phyloP scores from a whole-genome alignment of 2,113 vertebrate genomes.

The Varanus komodoensis region DNA sequence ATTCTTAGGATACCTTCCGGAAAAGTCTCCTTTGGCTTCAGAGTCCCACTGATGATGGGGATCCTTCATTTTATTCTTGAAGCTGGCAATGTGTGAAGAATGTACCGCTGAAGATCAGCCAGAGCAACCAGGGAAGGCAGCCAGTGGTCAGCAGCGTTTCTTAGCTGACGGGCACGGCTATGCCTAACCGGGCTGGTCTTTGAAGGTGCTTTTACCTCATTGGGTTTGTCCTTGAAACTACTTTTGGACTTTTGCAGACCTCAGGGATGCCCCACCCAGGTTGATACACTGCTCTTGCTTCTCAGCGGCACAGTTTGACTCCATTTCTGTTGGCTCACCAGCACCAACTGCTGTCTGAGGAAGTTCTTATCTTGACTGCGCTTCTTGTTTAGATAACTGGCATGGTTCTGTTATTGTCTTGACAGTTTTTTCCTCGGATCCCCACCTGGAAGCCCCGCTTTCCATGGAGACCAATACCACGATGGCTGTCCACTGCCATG shows the following conservation, averaged over 20 bases:
- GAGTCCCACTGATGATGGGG: not conserved
- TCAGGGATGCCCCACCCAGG: not conserved
- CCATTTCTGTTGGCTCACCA: not conserved
- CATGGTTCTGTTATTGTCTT: not conserved
- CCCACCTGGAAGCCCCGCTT: accelerated
- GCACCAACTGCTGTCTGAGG: not conserved
- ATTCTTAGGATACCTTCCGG: no score
- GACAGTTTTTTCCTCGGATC: not conserved
- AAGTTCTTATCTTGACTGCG: not conserved
- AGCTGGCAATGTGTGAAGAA: no score
- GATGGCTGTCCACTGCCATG: not conserved
- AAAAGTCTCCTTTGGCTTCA: not conserved
- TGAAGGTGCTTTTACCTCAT: not conserved
- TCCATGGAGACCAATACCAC: slow-evolving; percentile 23
- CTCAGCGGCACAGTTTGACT: not conserved
- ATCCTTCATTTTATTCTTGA: not conserved
- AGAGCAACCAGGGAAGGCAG: not conserved
- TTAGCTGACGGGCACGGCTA: no score
- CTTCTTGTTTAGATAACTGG: not conserved
- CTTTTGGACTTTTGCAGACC: not conserved
- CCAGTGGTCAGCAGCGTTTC: not conserved
- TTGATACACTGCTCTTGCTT: not conserved
- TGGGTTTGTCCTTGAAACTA: not conserved
- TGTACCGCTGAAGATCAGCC: not conserved
- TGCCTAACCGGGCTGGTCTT: not conserved